Evolutionary conservation across 2,888 invertebrate species (phyloP), one percentile per base, ranked within the genome.

Genomic region (Baccha elongata): DNA sequence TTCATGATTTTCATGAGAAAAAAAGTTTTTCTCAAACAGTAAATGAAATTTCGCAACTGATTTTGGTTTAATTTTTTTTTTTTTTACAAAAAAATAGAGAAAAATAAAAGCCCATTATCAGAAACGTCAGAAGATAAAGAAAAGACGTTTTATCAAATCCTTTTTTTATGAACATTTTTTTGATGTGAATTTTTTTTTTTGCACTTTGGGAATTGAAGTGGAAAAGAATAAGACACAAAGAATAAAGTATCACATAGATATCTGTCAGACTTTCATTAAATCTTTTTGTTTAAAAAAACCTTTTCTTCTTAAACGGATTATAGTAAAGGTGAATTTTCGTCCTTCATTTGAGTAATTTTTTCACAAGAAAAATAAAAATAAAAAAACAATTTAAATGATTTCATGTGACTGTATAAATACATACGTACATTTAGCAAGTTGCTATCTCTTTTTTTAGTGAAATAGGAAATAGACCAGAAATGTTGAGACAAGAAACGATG

Each of bases 241-340:
- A 17, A 35, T 8, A 26, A 17, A 15, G 37, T 11, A 42, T 15
- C 5, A 15, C 19, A 21, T 55, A n/a, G 37, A 2, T 76, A 72
- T 68, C 44, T 64, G 52, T 46, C 48, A 62, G 68, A 64, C 62
- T 78, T 73, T 84, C 73, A 69, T 79, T 55, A 83, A 58, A 67
- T 75, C 75, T 64, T 32, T 32, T 32, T 32, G 29, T 32, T 7
- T 32, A 7, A 7, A 32, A 32, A 6, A 7, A 32, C 29, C 29
- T 6, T 26, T 26, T 26, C 6, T 26, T 4, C 6, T 26, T 6
- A 26, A 26, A 6, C 26, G 6, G 26, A 26, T n/a, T n/a, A n/a
- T n/a, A n/a, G n/a, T n/a, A n/a, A n/a, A n/a, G n/a, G n/a, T n/a
- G n/a, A n/a, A n/a, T n/a, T n/a, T n/a, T n/a, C n/a, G n/a, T n/a